Evolutionary conservation across 2,113 vertebrate species (phyloP).

Genomic region (Zapornia atra): DNA sequence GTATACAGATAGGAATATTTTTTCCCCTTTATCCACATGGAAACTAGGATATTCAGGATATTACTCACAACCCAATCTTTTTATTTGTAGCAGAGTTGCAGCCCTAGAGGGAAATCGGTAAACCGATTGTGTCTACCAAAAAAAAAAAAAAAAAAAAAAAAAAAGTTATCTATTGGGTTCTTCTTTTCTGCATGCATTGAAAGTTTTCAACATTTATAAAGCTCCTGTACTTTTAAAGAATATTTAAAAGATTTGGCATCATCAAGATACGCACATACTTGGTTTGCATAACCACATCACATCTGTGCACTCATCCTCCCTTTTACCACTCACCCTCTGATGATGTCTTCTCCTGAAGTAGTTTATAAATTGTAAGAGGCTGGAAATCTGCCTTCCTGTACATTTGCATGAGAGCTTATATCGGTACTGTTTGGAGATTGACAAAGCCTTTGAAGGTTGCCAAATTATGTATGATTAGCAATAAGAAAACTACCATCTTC

Average conservation of each 20-base stretch:
- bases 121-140: background rate
- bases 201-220: background rate
- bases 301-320: background rate
- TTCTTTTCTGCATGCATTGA: background rate
- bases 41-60: background rate
- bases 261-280: background rate
- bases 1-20: background rate
- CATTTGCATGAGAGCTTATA: background rate
- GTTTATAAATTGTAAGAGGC: background rate
- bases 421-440: rapidly evolving
- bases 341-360: background rate
- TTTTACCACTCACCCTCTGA: background rate
- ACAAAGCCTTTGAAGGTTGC: background rate
- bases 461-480: background rate
- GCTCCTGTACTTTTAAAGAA: background rate
- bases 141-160: background rate
- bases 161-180: background rate
- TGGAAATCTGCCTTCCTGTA: background rate
- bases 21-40: background rate
- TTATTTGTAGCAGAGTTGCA: background rate
- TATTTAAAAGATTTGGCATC: background rate
- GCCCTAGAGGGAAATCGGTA: background rate
- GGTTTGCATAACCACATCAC: background rate
- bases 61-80: background rate
- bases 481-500: background rate